These are phyloP conservation scores for Pseudopodoces humilis DNA, from an alignment of 2,113 vertebrate species.

Conservation along the genomic window DNA sequence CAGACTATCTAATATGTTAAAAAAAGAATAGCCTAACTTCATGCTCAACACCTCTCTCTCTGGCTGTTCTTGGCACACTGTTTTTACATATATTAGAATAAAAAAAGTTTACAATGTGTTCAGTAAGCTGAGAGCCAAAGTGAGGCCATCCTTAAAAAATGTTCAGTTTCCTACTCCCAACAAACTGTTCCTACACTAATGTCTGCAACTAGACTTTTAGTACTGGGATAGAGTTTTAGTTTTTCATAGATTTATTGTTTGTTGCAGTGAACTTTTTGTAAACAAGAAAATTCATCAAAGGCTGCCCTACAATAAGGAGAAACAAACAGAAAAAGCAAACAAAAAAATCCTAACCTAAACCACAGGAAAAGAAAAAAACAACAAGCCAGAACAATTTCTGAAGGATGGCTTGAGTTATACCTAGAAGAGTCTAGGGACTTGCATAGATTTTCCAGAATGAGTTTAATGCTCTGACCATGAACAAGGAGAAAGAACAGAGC, in stretches of 20 bases:
- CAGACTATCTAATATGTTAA: slow-evolving; percentile 9
- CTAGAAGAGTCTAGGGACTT: not conserved
- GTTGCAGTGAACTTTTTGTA: not conserved
- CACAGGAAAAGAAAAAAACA: not conserved
- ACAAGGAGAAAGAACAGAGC: not conserved
- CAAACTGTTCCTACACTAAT: not conserved
- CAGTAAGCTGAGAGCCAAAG: slow-evolving; percentile 42
- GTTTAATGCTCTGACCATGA: not conserved
- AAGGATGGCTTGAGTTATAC: not conserved
- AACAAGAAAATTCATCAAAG: not conserved
- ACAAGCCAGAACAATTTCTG: not conserved
- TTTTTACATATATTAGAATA: not conserved
- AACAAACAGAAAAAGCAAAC: not conserved
- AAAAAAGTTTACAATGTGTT: slow-evolving; percentile 40
- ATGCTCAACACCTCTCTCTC: slow-evolving; percentile 1
- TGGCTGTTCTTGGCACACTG: not conserved
- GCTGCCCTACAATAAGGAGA: not conserved
- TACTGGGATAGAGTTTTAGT: not conserved
- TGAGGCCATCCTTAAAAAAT: slow-evolving; percentile 65
- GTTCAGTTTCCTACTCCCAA: slow-evolving; percentile 17
- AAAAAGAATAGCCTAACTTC: slow-evolving; percentile 6
- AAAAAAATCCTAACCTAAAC: not conserved
- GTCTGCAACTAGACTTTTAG: not conserved
- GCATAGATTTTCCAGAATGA: not conserved
- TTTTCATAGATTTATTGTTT: not conserved